Conservation (phyloP, 2,888 invertebrate genomes). For the Andrena bicolor region DNA sequence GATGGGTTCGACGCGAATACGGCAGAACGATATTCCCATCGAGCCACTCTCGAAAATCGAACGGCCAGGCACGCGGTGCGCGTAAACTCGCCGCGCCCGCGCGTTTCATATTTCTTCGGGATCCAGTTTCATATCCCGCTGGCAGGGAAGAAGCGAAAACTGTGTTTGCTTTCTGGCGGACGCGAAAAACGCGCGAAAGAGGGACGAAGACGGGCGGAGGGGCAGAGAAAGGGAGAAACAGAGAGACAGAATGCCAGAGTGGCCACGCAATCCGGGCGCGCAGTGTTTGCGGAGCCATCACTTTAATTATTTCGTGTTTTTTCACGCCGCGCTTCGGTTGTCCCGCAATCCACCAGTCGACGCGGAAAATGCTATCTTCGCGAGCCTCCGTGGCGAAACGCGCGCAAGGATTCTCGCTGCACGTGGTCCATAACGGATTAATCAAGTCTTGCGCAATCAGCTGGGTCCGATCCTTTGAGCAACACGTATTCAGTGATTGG, state of each 20-base stretch:
- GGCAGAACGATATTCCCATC: neutral
- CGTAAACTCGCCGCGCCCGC: neutral
- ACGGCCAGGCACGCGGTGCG: neutral
- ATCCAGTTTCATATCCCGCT: conserved; percentile 21
- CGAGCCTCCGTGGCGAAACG: no score
- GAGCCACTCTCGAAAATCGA: neutral
- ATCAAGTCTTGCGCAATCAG: conserved; percentile 5
- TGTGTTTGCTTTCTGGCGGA: conserved; percentile 9
- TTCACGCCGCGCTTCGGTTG: conserved; percentile 10
- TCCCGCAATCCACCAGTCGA: conserved; percentile 1
- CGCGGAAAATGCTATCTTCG: conserved; percentile 1
- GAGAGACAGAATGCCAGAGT: neutral
- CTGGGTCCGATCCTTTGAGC: neutral
- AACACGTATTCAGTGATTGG: neutral
- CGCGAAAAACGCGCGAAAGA: conserved; percentile 13
- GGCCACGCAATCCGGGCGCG: conserved; percentile 20
- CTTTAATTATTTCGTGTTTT: conserved; percentile 44
- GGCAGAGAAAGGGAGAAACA: neutral
- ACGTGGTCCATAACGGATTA: neutral
- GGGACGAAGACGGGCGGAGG: neutral
- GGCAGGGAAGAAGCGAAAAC: conserved; percentile 5
- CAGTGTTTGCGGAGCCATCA: conserved; percentile 26
- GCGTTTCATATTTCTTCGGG: conserved; percentile 40
- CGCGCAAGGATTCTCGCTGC: neutral
- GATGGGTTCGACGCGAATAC: neutral